Percentiles rank a stretch among this genome's conserved stretches.
phyloP scores from a whole-genome alignment of 1,140 invertebrate genomes.

The Bombus breviceps region DNA sequence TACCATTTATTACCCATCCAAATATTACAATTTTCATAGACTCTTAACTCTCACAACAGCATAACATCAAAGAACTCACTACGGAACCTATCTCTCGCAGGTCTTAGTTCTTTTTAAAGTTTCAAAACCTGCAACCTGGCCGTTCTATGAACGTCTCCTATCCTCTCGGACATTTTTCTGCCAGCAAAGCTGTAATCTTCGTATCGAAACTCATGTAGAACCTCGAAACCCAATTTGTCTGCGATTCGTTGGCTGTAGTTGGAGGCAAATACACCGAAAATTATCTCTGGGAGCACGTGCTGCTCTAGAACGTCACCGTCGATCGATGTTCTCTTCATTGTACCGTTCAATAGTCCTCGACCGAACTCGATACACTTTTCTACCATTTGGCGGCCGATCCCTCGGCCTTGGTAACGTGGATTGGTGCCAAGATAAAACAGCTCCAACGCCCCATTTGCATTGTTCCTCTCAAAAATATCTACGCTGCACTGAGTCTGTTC shows the following conservation, averaged over 20 bases:
- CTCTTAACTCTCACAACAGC: neutral
- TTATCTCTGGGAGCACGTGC: slow-evolving; percentile 56
- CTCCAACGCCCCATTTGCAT: slow-evolving; percentile 60
- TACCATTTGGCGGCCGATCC: slow-evolving; percentile 65
- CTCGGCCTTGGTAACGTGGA: slow-evolving; percentile 65
- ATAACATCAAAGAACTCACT: too few species aligned
- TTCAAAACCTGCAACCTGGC: slow-evolving; percentile 56
- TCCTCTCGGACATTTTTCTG: slow-evolving; percentile 70
- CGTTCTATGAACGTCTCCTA: slow-evolving; percentile 64
- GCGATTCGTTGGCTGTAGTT: slow-evolving; percentile 72
- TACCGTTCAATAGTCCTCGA: slow-evolving; percentile 24
- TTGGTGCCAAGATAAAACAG: slow-evolving; percentile 74
- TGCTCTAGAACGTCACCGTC: slow-evolving; percentile 39
- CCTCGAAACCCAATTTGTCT: slow-evolving; percentile 66
- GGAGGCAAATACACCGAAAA: slow-evolving; percentile 70
- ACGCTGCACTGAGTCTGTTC: slow-evolving; percentile 68
- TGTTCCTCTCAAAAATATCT: slow-evolving; percentile 70
- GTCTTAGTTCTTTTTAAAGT: neutral
- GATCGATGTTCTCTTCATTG: slow-evolving; percentile 40
- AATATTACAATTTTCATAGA: neutral
- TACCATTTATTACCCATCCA: neutral
- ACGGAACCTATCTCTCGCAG: too few species aligned
- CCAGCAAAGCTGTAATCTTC: slow-evolving; percentile 65
- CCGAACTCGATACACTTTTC: slow-evolving; percentile 63
- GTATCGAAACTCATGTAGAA: slow-evolving; percentile 59